Evolutionary conservation across 2,888 invertebrate genomes (phyloP).

Genomic region (Ophion costatus): DNA sequence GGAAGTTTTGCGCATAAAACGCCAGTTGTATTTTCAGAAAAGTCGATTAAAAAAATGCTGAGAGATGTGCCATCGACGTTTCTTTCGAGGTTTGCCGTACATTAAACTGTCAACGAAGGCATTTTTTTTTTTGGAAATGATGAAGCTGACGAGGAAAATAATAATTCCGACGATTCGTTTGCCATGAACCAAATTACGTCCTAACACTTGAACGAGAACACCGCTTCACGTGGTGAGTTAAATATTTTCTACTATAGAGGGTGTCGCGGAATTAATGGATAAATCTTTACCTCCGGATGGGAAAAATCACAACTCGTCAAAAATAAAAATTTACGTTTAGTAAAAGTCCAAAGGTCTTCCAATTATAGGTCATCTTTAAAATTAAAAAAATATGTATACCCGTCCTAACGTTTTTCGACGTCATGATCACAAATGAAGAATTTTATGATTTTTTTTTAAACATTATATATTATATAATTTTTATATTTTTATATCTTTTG

Average conservation of each 20-base stretch:
- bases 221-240: constrained; percentile 8
- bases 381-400: too few relatives aligned
- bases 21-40: constrained; percentile 14
- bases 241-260: constrained; percentile 7
- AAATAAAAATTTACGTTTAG: too few relatives aligned
- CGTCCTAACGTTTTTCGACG: too few relatives aligned
- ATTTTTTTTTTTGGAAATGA: neutral
- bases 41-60: constrained; percentile 22
- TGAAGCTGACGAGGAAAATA: neutral
- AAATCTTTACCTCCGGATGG: too few relatives aligned
- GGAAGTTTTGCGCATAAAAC: neutral
- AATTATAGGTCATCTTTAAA: too few relatives aligned
- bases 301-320: too few relatives aligned
- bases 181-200: neutral
- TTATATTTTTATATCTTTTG: too few relatives aligned
- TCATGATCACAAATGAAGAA: too few relatives aligned
- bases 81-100: neutral
- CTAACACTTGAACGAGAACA: constrained; percentile 4
- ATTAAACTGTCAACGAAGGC: neutral
- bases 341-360: too few relatives aligned
- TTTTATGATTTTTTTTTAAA: too few relatives aligned
- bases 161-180: neutral
- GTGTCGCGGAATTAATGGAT: too few relatives aligned
- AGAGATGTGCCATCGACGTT: constrained; percentile 26
- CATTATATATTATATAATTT: too few relatives aligned